Evolutionary conservation across 2,797 vertebrate genomes (phyloP), one percentile per base, ranked within the genome.

Genomic region (Paratrypauchen microcephalus): DNA sequence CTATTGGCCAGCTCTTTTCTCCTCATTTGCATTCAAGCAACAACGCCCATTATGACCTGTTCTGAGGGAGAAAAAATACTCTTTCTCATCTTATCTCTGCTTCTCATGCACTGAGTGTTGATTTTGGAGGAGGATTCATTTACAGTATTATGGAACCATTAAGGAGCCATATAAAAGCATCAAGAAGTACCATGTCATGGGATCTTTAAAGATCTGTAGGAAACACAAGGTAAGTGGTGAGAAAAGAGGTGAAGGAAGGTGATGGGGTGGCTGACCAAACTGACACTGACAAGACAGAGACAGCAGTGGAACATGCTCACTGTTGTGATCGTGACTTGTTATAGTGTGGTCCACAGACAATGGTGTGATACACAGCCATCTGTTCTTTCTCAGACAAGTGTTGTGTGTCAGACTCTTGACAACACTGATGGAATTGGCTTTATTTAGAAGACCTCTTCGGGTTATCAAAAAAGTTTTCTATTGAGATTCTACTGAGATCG

Each of bases 331-430:
- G 52, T 75, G 16, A 69, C 23, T 16, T 65, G 21, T 50, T 11
- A 16, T 45, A 47, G 54, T 57, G 58, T 59, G 45, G 67, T 61
- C 30, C 16, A 50, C 63, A 67, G 28, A 50, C 48, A 62, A 64
- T 32, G 58, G 30, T 62, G 54, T 66, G 65, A 74, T 62, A 74
- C 71, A 62, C 12, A 70, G 70, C 58, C 65, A 65, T 76, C 71
- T 80, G 75, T 55, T 71, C 8, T 56, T 54, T 60, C 62, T 24
- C 67, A 62, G 63, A 66, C 72, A 67, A 66, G 63, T 74, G 45
- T n/a, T 21, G 55, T 65, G 61, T 77, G 74, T 77, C 59, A 68
- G 70, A 65, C 16, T 1, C 55, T 62, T 26, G 55, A 48, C 69
- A 69, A 50, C 23, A 73, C 55, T 56, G 36, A 16, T 36, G 58